phyloP scores from a whole-genome alignment of 92 coral and sea anemone genomes.

The Epizoanthus stellaris region DNA sequence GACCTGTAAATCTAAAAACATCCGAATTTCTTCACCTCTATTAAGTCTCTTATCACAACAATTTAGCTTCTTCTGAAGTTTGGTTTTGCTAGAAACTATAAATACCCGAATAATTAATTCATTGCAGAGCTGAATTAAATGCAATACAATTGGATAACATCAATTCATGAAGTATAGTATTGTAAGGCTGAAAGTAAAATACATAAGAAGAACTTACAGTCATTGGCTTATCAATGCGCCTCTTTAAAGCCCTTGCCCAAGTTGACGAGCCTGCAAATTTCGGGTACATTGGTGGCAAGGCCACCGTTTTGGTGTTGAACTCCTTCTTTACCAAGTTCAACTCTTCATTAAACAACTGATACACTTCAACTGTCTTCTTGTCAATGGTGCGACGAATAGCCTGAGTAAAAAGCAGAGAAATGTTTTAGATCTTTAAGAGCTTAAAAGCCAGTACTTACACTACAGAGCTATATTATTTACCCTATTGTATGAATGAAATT shows the following conservation, averaged over 20 bases:
- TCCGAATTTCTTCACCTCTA: too few relatives aligned
- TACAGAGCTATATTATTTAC: neutral
- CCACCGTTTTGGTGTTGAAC: slow-evolving; percentile 95
- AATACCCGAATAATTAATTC: too few relatives aligned
- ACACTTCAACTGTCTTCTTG: slow-evolving; percentile 99
- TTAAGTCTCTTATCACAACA: too few relatives aligned
- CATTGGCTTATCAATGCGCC: slow-evolving; percentile 98
- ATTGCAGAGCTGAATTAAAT: too few relatives aligned
- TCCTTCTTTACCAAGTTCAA: slow-evolving; percentile 98
- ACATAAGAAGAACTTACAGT: slow-evolving; percentile 55
- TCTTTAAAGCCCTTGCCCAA: slow-evolving; percentile 97
- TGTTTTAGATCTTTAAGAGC: neutral
- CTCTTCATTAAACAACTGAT: slow-evolving; percentile 96
- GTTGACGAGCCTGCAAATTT: slow-evolving; percentile 92
- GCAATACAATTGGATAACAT: too few relatives aligned
- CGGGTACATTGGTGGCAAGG: slow-evolving; percentile 95
- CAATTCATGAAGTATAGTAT: too few relatives aligned
- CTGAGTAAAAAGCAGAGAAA: slow-evolving; percentile 42
- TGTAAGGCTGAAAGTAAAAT: too few relatives aligned
- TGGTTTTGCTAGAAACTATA: too few relatives aligned
- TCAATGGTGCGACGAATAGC: slow-evolving; percentile 97
- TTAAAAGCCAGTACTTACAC: neutral
- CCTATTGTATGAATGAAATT: too few relatives aligned
- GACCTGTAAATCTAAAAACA: too few relatives aligned
- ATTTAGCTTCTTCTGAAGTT: too few relatives aligned